phyloP scores from a whole-genome alignment of 2,888 invertebrate species.

The Sisyra nigra region DNA sequence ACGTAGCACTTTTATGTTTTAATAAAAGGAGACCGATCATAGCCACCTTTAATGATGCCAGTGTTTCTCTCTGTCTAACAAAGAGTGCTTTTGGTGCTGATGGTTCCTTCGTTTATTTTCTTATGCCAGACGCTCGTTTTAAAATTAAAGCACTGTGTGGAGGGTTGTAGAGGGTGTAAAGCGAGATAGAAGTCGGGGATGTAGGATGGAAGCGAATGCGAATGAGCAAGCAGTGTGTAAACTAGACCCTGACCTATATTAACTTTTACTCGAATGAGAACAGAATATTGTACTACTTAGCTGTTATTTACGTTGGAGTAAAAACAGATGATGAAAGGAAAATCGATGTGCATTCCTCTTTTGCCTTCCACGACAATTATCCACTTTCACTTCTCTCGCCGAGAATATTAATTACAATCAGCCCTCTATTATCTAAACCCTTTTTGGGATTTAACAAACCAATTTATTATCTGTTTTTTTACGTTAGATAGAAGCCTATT shows the following conservation, averaged over 20 bases:
- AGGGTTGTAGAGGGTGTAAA: background rate
- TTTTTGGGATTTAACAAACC: no score
- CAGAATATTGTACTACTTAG: slow-evolving; percentile 1
- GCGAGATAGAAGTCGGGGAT: background rate
- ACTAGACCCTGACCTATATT: slow-evolving; percentile 26
- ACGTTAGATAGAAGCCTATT: no score
- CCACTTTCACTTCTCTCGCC: no score
- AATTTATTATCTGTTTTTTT: no score
- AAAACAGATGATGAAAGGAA: slow-evolving; percentile 4
- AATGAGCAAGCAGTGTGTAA: slow-evolving; percentile 24
- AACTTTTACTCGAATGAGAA: slow-evolving; percentile 9
- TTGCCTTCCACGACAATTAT: no score
- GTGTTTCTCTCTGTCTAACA: no score
- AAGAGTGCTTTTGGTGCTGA: no score
- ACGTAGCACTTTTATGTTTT: no score
- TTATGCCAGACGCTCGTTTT: slow-evolving; percentile 6
- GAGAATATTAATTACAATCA: no score
- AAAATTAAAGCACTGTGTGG: slow-evolving; percentile 5
- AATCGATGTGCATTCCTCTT: background rate
- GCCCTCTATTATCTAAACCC: no score
- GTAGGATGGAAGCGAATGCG: slow-evolving; percentile 1
- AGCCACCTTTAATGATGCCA: no score
- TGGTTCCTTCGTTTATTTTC: slow-evolving; percentile 1
- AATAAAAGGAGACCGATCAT: no score
- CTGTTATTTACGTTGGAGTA: slow-evolving; percentile 2